Base-by-base conservation (phyloP, 1,140 invertebrate genomes). In the Batillaria attramentaria region DNA sequence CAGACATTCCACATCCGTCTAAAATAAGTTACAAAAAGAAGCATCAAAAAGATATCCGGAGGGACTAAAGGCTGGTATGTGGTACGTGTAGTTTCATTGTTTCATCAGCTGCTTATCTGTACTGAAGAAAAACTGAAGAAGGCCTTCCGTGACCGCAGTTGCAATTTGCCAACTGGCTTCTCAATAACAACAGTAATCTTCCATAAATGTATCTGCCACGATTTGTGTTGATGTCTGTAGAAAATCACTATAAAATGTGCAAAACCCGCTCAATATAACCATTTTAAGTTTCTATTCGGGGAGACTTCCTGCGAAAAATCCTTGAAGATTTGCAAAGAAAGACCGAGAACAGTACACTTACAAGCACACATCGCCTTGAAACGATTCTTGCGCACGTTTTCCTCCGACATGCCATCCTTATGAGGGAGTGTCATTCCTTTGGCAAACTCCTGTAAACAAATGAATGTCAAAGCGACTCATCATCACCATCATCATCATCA, bases 301-400 rank as follows among this genome's bases (percentile, higher is more conserved):
- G 8, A 37, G 39, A 20, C 6, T 70, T 37, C 24, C 28, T 39
- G 24, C 39, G 6, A 13, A 4, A 20, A 5, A 33, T 33, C 4
- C 13, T 70, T 20, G 33, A 35, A 33, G 4, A 13, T 70, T 37
- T 4, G 18, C n/a, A 20, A 0, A 50, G 41, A 0, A 50, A 54
- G 20, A 73, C 2, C 41, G 0, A 50, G 3, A 6, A 42, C 10
- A 31, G 3, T 3, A 70, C 81, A n/a, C n/a, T 77, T 39, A 80
- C 83, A 60, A 57, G 50, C 50, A 50, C 28, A 46, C 3, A 69
- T 28, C 2, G 39, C 28, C 39, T 41, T 41, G 28, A 46, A 70
- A 28, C 65, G 76, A 8, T 50, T 83, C 91, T 98, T 98, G 74
- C 94, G 92, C 87, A 96, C 95, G 89, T 98, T 98, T 84, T 97